Percentiles rank a stretch among this genome's conserved stretches.
phyloP scores from a whole-genome alignment of 1,140 invertebrate species.

The Periplaneta americana region DNA sequence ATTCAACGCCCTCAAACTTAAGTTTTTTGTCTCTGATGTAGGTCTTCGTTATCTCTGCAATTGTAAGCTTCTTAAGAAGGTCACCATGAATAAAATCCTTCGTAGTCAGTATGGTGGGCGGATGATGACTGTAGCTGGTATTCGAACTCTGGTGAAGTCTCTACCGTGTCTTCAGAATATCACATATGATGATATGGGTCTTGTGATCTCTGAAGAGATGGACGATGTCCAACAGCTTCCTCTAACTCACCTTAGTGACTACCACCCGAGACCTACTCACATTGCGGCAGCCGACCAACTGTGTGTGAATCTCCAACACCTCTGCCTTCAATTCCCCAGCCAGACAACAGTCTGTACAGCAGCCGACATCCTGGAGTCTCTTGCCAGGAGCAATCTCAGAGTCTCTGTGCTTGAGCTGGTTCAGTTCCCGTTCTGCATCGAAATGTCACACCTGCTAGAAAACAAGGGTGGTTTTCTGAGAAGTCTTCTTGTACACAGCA shows the following conservation, averaged over 20 bases:
- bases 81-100: conserved; percentile 22
- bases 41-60: conserved; percentile 21
- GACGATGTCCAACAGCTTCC: conserved; percentile 8
- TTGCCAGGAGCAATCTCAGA: background rate
- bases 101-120: conserved; percentile 19
- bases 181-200: conserved; percentile 23
- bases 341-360: background rate
- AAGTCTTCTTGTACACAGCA: background rate
- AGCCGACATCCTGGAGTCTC: background rate
- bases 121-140: conserved; percentile 21
- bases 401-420: conserved; percentile 5
- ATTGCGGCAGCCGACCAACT: conserved; percentile 5
- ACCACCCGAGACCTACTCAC: conserved; percentile 1
- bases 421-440: conserved; percentile 6
- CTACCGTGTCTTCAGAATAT: conserved; percentile 22
- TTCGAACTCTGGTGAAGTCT: conserved; percentile 18
- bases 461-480: background rate
- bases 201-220: conserved; percentile 18
- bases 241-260: conserved; percentile 1
- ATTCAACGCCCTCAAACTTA: conserved; percentile 39
- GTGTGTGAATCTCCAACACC: conserved; percentile 8
- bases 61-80: conserved; percentile 21
- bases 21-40: conserved; percentile 25
- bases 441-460: background rate
- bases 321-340: background rate